These are phyloP conservation scores for Corynorhinus townsendii DNA, from an alignment of 2,113 vertebrate genomes.

Conservation along the genomic window DNA sequence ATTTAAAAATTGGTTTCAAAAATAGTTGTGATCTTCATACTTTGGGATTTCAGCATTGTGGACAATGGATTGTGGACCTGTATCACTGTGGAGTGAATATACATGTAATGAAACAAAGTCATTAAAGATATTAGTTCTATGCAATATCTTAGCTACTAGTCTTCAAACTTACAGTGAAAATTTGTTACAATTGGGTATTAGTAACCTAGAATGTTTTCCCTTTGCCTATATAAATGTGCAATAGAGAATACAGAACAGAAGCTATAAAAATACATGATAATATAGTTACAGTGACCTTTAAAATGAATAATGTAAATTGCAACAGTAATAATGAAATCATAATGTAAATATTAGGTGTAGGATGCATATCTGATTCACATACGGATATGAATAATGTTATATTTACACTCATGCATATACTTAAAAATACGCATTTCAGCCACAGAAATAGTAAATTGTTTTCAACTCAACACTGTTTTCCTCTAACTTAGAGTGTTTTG, in stretches of 20 bases:
- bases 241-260: neutral
- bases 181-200: neutral
- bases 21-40: neutral
- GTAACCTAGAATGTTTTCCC: neutral
- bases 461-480: neutral
- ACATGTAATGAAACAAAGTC: neutral
- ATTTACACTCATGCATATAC: neutral
- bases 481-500: neutral
- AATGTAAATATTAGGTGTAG: conserved; percentile 36
- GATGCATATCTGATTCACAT: neutral
- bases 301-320: conserved; percentile 27
- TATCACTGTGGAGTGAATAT: neutral
- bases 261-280: neutral
- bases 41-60: neutral
- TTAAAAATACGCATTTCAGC: neutral
- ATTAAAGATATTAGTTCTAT: neutral
- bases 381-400: neutral
- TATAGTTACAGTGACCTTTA: neutral
- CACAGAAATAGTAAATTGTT: neutral
- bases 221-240: neutral
- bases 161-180: neutral
- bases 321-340: conserved; percentile 20
- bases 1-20: neutral
- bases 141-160: neutral
- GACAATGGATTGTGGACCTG: neutral